These are phyloP conservation scores for Drosophila borborema DNA, from an alignment of 2,888 invertebrate genomes.

Conservation along the genomic window DNA sequence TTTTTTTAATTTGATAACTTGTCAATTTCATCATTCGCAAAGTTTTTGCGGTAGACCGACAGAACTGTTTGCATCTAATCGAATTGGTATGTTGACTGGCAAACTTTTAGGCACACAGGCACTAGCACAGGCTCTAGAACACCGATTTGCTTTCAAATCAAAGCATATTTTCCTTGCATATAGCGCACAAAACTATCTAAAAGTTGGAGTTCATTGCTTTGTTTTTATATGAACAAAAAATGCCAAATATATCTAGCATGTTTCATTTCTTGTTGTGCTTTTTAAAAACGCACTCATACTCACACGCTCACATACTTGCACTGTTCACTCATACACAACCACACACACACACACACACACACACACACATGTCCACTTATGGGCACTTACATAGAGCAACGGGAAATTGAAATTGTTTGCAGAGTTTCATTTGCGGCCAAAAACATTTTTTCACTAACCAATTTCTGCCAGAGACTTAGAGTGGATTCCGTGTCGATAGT, in stretches of 20 bases:
- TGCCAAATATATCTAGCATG: slow-evolving; percentile 44
- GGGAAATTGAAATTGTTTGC: slow-evolving; percentile 53
- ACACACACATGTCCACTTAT: slow-evolving; percentile 1
- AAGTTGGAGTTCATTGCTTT: slow-evolving; percentile 1
- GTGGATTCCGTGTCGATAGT: slow-evolving; percentile 3
- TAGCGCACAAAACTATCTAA: neutral
- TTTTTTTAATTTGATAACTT: slow-evolving; percentile 36
- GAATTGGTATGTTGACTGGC: slow-evolving; percentile 52
- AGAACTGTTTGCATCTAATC: slow-evolving; percentile 63
- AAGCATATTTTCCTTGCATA: slow-evolving; percentile 51
- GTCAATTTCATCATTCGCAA: slow-evolving; percentile 29
- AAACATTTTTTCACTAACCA: slow-evolving; percentile 1
- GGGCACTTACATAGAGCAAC: neutral
- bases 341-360: neutral
- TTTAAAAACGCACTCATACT: neutral
- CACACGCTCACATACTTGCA: neutral
- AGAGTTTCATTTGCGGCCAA: slow-evolving; percentile 22
- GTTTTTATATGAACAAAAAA: slow-evolving; percentile 33
- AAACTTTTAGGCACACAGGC: slow-evolving; percentile 38
- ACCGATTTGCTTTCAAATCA: slow-evolving; percentile 32
- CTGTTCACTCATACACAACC: no score
- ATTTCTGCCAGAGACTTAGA: slow-evolving; percentile 5
- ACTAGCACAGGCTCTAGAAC: slow-evolving; percentile 1
- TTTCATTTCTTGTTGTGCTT: slow-evolving; percentile 17
- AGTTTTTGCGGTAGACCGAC: slow-evolving; percentile 41